Percentiles rank a stretch among this genome's conserved stretches.
Evolutionary conservation across 2,797 vertebrate genomes (phyloP).

Genomic region (Paguma larvata): DNA sequence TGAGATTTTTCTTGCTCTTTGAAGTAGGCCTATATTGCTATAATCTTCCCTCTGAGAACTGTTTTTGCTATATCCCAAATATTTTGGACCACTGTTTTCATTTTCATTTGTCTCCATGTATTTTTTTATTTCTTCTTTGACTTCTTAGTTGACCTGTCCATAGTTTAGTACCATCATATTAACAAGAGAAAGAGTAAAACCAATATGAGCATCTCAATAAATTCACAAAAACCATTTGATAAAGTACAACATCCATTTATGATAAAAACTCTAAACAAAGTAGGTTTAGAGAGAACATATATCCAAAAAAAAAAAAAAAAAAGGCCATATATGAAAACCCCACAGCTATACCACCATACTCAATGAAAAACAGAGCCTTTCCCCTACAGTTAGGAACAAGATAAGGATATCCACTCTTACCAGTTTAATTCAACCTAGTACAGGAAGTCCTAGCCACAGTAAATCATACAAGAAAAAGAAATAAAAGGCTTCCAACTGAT

Average conservation of each 20-base stretch:
- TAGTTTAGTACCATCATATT: background rate
- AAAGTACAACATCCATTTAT: background rate
- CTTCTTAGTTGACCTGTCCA: background rate
- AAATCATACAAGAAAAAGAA: background rate
- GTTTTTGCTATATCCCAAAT: background rate
- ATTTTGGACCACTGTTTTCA: background rate
- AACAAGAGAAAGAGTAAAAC: background rate
- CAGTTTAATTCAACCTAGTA: background rate
- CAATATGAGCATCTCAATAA: background rate
- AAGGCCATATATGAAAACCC: background rate
- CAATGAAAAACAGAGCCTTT: background rate
- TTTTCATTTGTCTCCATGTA: background rate
- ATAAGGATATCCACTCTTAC: background rate
- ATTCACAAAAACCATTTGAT: background rate
- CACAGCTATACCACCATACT: background rate
- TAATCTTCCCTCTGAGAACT: background rate
- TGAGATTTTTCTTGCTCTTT: background rate
- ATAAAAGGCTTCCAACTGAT: background rate
- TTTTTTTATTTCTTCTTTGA: background rate
- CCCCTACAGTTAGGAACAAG: background rate
- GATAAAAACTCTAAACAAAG: background rate
- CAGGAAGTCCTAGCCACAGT: background rate
- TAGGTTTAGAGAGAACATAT: background rate
- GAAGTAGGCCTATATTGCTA: background rate
- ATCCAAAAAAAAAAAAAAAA: background rate